Percentiles rank a stretch among this genome's conserved stretches.
phyloP scores from a whole-genome alignment of 2,113 vertebrate species.

The Etheostoma cragini region DNA sequence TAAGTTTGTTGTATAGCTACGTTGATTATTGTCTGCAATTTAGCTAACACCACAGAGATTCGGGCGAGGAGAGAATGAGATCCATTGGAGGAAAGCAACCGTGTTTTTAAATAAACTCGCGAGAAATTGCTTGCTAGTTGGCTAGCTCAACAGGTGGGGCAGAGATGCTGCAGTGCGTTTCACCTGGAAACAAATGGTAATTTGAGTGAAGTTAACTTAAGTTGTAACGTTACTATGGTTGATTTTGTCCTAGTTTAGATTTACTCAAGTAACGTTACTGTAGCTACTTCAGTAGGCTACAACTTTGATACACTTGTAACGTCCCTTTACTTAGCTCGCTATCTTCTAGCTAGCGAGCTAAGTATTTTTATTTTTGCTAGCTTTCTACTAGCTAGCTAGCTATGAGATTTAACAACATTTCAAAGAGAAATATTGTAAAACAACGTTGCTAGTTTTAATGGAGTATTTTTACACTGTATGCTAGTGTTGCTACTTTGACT shows the following conservation, averaged over 20 bases:
- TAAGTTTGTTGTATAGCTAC: neutral
- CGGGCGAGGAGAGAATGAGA: neutral
- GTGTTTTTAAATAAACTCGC: neutral
- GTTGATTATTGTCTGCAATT: neutral
- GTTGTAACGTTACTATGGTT: neutral
- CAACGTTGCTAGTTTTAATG: neutral
- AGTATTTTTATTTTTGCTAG: no score
- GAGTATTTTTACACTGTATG: neutral
- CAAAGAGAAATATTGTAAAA: no score
- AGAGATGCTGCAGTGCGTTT: neutral
- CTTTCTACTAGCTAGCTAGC: no score
- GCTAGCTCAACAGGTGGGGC: neutral
- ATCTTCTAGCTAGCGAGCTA: no score
- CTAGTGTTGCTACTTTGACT: neutral
- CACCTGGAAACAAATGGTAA: neutral
- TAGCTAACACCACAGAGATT: neutral
- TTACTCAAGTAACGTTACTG: neutral
- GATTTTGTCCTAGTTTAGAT: neutral
- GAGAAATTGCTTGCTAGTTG: neutral
- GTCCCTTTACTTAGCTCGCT: no score
- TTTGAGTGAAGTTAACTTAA: neutral
- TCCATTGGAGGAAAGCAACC: neutral
- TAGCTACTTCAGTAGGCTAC: neutral
- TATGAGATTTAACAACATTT: no score
- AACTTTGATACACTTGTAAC: neutral